A percentile compares a stretch with the other conserved stretches of the same genome.
Evolutionary conservation across 1,140 invertebrate genomes (phyloP).

Genomic region (Papilio aristodemus): DNA sequence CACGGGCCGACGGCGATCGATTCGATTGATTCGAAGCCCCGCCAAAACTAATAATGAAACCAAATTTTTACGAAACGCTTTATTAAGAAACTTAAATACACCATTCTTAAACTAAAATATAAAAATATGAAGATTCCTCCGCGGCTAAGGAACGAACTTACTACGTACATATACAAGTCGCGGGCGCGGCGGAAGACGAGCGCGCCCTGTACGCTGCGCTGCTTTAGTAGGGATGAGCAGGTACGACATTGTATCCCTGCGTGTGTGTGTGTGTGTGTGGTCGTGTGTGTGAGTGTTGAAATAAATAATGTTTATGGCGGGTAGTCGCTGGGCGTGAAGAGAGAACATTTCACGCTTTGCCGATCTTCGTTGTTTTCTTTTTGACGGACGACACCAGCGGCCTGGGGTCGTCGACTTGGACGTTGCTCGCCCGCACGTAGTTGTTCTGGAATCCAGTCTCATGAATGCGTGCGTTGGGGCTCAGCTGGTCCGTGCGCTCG

Average conservation of each 20-base stretch:
- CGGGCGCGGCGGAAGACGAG: neutral
- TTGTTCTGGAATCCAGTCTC: conserved; percentile 63
- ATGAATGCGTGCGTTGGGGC: conserved; percentile 59
- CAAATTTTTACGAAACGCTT: conserved; percentile 67
- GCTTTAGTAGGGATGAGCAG: neutral
- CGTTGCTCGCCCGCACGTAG: conserved; percentile 57
- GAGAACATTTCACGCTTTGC: conserved; percentile 43
- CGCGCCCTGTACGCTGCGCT: neutral
- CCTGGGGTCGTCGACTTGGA: conserved; percentile 54
- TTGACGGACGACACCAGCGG: conserved; percentile 43
- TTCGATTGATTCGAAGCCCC: conserved; percentile 51
- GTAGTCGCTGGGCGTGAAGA: conserved; percentile 36
- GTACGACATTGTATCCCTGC: neutral
- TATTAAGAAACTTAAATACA: conserved; percentile 77
- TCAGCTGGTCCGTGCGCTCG: conserved; percentile 60
- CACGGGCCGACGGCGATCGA: conserved; percentile 57
- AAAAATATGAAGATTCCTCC: conserved; percentile 53
- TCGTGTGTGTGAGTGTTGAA: conserved; percentile 34
- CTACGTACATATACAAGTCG: conserved; percentile 40
- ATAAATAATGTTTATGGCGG: conserved; percentile 74
- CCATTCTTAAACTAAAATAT: conserved; percentile 62
- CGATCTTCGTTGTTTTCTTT: conserved; percentile 42
- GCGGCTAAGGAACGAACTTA: conserved; percentile 36
- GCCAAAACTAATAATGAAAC: conserved; percentile 64
- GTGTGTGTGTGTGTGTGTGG: no score